Evolutionary conservation across 2,113 vertebrate genomes (phyloP).

Genomic region (Arizona elegans): DNA sequence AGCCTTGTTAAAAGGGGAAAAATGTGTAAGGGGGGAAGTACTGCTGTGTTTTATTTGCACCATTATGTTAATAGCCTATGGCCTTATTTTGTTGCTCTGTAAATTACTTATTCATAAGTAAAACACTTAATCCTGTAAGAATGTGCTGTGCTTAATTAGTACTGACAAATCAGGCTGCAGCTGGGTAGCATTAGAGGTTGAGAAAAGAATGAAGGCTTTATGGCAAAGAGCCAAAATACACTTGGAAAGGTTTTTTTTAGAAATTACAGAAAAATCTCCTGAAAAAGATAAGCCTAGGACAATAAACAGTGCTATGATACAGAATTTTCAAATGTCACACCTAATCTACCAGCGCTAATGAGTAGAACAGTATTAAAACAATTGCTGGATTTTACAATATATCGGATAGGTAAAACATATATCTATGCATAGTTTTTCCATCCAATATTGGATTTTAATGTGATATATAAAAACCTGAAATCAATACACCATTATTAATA

Average conservation of each 20-base stretch:
- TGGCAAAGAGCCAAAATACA: constrained; percentile 12
- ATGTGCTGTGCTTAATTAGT: background rate
- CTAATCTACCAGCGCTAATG: background rate
- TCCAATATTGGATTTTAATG: background rate
- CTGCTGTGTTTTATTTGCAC: constrained; percentile 19
- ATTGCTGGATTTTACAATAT: background rate
- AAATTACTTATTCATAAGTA: constrained; percentile 22
- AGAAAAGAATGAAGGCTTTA: background rate
- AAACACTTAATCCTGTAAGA: constrained; percentile 10
- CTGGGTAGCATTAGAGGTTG: background rate
- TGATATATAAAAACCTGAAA: background rate
- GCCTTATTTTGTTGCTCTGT: constrained; percentile 4
- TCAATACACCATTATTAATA: background rate
- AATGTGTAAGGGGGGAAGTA: background rate
- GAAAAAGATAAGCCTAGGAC: background rate
- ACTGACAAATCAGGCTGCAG: background rate
- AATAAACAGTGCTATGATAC: background rate
- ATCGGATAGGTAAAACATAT: background rate
- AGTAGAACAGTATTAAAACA: background rate
- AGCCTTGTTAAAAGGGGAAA: background rate
- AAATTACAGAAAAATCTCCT: background rate
- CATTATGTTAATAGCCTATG: constrained; percentile 2
- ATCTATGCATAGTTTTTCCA: background rate
- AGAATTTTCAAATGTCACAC: background rate
- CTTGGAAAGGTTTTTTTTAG: constrained; percentile 6